Conservation (phyloP, 2,888 invertebrate species). For the Dendrolimus houi region DNA sequence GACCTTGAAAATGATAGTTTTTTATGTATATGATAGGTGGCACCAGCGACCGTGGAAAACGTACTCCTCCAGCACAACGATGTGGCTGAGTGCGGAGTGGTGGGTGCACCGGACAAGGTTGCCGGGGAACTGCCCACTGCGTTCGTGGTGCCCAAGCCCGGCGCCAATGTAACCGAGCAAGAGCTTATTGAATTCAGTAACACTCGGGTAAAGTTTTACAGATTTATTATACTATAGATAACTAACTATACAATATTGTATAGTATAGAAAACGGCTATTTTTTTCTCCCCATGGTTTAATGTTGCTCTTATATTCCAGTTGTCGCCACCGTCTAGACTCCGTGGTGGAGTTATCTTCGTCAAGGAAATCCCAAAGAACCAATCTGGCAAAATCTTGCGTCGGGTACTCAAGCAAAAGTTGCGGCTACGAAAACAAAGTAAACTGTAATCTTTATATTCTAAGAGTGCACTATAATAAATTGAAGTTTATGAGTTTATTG, state of each 20-base stretch:
- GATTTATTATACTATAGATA: background rate
- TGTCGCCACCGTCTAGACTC: conserved; percentile 80
- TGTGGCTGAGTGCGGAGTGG: conserved; percentile 86
- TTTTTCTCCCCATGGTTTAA: conserved; percentile 33
- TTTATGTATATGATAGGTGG: conserved; percentile 55
- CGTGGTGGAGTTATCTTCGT: conserved; percentile 82
- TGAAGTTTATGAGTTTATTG: no score
- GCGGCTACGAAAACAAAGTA: conserved; percentile 6
- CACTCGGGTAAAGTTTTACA: conserved; percentile 51
- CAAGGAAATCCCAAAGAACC: conserved; percentile 81
- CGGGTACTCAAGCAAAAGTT: conserved; percentile 40
- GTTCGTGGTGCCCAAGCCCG: conserved; percentile 81
- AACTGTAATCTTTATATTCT: conserved; percentile 3
- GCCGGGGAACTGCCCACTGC: conserved; percentile 85
- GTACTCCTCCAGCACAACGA: conserved; percentile 81
- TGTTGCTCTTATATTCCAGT: conserved; percentile 7
- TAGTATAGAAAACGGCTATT: background rate
- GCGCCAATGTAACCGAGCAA: conserved; percentile 60
- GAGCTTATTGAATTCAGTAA: conserved; percentile 75
- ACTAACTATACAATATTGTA: background rate
- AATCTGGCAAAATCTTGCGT: conserved; percentile 83
- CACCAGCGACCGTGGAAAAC: conserved; percentile 90
- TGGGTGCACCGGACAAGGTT: conserved; percentile 82
- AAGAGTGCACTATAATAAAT: no score
- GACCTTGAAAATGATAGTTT: no score